Conservation (phyloP, 1,140 invertebrate species). For the Trachymyrmex cornetzi region DNA sequence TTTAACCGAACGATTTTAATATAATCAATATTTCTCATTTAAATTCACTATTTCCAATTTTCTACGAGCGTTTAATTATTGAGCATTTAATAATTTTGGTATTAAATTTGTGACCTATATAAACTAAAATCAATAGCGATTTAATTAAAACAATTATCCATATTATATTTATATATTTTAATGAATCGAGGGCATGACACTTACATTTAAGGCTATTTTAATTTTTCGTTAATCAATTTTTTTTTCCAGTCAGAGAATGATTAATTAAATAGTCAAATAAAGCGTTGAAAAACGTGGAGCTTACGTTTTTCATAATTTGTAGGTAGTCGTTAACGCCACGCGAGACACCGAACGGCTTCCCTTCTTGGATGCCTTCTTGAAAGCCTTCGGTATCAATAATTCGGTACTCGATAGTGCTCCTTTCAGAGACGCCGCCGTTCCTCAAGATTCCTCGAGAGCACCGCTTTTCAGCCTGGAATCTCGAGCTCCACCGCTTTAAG, state of each 20-base stretch:
- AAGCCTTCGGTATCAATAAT: constrained; percentile 68
- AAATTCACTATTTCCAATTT: background rate
- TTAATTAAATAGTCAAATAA: background rate
- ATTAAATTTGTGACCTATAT: background rate
- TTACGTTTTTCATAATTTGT: background rate
- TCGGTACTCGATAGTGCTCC: constrained; percentile 53
- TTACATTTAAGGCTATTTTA: background rate
- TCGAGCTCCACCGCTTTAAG: constrained; percentile 60
- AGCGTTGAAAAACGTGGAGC: background rate
- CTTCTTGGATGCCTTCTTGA: constrained; percentile 22
- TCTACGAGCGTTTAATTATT: background rate
- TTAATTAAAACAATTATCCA: background rate
- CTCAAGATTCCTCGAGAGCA: constrained; percentile 63
- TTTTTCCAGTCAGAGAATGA: background rate
- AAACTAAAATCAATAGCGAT: background rate
- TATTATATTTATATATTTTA: background rate
- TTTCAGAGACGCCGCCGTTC: constrained; percentile 43
- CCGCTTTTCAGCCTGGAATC: constrained; percentile 68
- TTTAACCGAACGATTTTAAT: background rate
- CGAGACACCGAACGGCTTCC: background rate
- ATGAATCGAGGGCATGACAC: background rate
- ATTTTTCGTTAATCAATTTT: background rate
- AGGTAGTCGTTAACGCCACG: constrained; percentile 7
- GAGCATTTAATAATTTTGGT: background rate
- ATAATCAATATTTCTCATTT: background rate